A percentile compares a stretch with the other conserved stretches of the same genome.
Conservation (phyloP, 2,113 vertebrate genomes). For the Myotis yumanensis region DNA sequence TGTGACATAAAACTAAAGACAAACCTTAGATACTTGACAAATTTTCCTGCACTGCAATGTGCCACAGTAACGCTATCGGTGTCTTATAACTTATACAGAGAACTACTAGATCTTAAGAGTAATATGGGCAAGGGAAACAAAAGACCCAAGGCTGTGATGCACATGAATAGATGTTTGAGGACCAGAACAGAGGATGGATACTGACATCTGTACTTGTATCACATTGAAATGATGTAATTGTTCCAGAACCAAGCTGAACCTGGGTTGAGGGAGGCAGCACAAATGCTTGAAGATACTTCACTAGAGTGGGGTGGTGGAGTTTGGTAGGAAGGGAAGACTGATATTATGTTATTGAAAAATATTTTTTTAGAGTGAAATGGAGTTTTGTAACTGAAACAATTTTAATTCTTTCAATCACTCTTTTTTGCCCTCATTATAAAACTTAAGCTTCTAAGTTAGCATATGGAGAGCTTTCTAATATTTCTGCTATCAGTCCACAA, state of each 20-base stretch:
- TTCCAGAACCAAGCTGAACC: neutral
- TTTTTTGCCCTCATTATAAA: neutral
- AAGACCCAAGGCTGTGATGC: neutral
- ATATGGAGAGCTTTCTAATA: neutral
- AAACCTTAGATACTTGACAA: neutral
- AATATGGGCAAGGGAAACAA: too few species aligned
- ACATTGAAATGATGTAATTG: neutral
- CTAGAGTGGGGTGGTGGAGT: neutral
- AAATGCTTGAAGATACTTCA: neutral
- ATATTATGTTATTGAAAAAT: too few species aligned
- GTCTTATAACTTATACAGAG: neutral
- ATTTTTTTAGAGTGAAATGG: neutral
- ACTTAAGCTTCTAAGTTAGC: neutral
- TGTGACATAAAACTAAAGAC: neutral
- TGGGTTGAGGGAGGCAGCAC: neutral
- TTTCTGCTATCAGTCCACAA: neutral
- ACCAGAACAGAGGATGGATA: neutral
- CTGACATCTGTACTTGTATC: neutral
- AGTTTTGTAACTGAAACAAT: neutral
- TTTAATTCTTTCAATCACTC: neutral
- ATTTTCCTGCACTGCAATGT: neutral
- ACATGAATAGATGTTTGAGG: neutral
- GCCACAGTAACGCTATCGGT: neutral
- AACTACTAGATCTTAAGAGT: neutral
- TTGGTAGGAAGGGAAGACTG: too few species aligned